Evolutionary conservation across 2,797 vertebrate species (phyloP).

Genomic region (Cryptoblepharus egeriae): DNA sequence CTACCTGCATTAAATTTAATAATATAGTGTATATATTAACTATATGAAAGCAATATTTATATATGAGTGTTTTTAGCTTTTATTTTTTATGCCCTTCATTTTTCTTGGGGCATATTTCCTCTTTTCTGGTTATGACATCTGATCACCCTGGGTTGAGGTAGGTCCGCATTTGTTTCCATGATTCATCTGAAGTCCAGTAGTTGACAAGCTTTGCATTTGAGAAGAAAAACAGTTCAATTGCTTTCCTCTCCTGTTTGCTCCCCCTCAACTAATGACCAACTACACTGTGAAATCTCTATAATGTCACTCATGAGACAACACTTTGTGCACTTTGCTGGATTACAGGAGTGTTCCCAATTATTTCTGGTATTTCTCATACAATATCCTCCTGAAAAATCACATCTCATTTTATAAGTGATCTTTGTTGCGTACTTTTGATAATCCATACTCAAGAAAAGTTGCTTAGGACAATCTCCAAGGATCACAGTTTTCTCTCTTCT

Average conservation of each 20-base stretch:
- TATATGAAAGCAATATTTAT: no score
- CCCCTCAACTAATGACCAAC: background rate
- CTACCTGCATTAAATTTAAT: no score
- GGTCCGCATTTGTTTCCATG: no score
- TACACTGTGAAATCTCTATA: constrained; percentile 14
- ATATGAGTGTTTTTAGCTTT: no score
- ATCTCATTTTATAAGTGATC: background rate
- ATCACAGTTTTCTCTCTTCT: background rate
- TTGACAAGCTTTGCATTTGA: background rate
- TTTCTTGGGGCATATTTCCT: no score
- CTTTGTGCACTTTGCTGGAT: constrained; percentile 9
- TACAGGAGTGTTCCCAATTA: constrained; percentile 8
- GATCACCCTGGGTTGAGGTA: no score
- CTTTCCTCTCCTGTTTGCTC: fast-evolving
- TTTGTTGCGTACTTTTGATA: background rate
- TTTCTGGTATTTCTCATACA: constrained; percentile 1
- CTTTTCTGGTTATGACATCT: no score
- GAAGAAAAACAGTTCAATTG: fast-evolving
- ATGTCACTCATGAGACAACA: background rate
- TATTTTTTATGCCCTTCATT: no score
- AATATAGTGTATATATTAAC: no score
- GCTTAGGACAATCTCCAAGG: constrained; percentile 1
- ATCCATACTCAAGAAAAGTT: background rate
- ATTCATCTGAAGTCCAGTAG: background rate
- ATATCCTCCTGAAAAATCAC: background rate